phyloP scores from a whole-genome alignment of 92 coral and sea anemone genomes.

The Epizoanthus fatuus region DNA sequence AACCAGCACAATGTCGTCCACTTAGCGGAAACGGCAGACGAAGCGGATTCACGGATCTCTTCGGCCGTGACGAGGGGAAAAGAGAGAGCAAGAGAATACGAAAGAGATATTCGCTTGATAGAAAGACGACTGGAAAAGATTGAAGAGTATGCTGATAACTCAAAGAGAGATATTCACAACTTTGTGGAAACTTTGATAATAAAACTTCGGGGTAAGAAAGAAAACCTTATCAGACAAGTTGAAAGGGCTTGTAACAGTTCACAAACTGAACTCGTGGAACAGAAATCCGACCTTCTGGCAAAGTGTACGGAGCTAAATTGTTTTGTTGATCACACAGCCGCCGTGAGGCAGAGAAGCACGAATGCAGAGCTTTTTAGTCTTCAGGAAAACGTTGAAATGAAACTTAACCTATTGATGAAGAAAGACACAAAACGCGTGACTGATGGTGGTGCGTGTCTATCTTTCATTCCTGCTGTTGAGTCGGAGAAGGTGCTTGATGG shows the following conservation, averaged over 20 bases:
- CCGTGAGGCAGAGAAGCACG: slow-evolving; percentile 8
- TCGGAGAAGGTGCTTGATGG: neutral
- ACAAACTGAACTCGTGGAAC: neutral
- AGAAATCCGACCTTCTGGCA: slow-evolving; percentile 5
- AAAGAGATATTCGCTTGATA: neutral
- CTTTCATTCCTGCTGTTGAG: slow-evolving; percentile 9
- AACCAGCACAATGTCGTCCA: slow-evolving; percentile 44
- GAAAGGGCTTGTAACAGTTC: neutral
- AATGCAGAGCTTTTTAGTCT: slow-evolving; percentile 22
- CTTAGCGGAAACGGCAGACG: slow-evolving; percentile 36
- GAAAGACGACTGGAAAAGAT: slow-evolving; percentile 4
- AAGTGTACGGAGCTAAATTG: neutral
- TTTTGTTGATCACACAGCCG: slow-evolving; percentile 16
- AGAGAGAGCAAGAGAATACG: neutral
- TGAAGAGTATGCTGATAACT: neutral
- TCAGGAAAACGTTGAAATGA: neutral
- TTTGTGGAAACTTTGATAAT: slow-evolving; percentile 16
- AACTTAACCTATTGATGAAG: neutral
- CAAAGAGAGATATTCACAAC: neutral
- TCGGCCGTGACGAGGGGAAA: slow-evolving; percentile 20
- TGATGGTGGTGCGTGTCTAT: neutral
- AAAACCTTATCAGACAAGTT: slow-evolving; percentile 12
- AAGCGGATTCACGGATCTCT: neutral
- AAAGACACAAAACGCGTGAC: neutral
- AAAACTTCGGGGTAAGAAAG: neutral